Percentiles rank a stretch among this genome's conserved stretches.
Conservation (phyloP, 2,797 vertebrate species). For the Chromis chromis region DNA sequence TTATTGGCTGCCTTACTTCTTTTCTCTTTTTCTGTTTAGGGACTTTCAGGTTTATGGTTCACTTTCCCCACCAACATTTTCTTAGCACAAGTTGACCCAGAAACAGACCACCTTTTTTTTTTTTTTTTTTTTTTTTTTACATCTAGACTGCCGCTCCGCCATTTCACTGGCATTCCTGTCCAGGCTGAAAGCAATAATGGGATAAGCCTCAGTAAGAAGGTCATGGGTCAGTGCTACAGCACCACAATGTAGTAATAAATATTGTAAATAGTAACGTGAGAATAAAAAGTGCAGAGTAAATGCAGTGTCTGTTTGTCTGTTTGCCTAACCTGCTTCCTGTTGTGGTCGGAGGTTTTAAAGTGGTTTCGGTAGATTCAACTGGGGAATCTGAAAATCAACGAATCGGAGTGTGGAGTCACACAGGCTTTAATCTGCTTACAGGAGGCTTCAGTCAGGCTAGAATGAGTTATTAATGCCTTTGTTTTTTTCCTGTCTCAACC, state of each 20-base stretch:
- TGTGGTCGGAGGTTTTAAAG: not conserved
- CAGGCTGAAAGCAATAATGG: not conserved
- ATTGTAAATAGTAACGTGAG: not conserved
- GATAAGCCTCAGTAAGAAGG: conserved; percentile 17
- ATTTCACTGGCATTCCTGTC: not conserved
- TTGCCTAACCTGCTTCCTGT: conserved; percentile 20
- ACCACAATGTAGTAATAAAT: not conserved
- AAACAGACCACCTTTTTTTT: conserved; percentile 9
- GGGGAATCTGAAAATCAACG: conserved; percentile 11
- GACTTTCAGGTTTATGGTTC: conserved; percentile 9
- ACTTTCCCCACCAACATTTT: conserved; percentile 9
- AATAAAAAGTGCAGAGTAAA: not conserved
- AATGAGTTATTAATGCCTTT: conserved; percentile 42
- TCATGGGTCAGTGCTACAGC: not conserved
- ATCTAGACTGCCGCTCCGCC: not conserved
- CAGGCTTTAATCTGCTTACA: conserved; percentile 62
- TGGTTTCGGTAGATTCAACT: conserved; percentile 2
- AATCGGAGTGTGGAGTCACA: conserved; percentile 26
- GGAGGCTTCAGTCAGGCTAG: conserved; percentile 14
- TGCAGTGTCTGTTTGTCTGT: not conserved
- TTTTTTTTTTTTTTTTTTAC: not conserved
- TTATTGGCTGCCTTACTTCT: not conserved
- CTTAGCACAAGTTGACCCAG: conserved; percentile 27
- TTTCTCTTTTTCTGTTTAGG: not conserved
- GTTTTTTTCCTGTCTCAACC: conserved; percentile 25